phyloP scores from a whole-genome alignment of 2,113 vertebrate genomes.

The Cnemophilus loriae region DNA sequence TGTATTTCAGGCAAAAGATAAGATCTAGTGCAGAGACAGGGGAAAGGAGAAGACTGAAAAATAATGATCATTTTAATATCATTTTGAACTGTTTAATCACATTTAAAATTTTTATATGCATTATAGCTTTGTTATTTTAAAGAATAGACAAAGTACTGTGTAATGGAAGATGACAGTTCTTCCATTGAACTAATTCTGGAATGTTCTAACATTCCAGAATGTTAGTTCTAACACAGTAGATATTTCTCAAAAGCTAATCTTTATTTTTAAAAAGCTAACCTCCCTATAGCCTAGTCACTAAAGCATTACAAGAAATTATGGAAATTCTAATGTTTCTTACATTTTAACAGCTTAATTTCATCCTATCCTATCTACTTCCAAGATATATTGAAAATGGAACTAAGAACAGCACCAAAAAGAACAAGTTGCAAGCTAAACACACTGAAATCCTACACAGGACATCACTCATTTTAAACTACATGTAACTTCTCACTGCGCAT shows the following conservation, averaged over 20 bases:
- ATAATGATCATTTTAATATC: slow-evolving; percentile 23
- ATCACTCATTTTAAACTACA: background rate
- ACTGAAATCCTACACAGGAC: background rate
- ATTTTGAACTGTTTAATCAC: slow-evolving; percentile 48
- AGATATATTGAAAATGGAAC: background rate
- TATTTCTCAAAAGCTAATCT: slow-evolving; percentile 38
- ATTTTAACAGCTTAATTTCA: background rate
- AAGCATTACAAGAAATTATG: background rate
- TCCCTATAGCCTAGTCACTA: background rate
- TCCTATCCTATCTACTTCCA: background rate
- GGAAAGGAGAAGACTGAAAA: background rate
- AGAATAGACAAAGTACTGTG: background rate
- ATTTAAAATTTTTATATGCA: background rate
- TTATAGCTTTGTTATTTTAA: slow-evolving; percentile 24
- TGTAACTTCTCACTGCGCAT: background rate
- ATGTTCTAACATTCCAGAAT: too few species aligned
- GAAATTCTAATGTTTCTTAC: background rate
- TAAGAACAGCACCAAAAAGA: background rate
- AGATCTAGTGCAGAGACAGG: slow-evolving; percentile 13
- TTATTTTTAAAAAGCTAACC: slow-evolving; percentile 38
- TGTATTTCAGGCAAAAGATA: slow-evolving; percentile 53
- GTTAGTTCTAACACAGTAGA: background rate
- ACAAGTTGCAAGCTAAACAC: background rate
- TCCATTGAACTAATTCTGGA: too few species aligned
- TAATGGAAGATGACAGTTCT: background rate